These are phyloP conservation scores for Camelus dromedarius DNA, from an alignment of 2,113 vertebrate species.

Conservation along the genomic window DNA sequence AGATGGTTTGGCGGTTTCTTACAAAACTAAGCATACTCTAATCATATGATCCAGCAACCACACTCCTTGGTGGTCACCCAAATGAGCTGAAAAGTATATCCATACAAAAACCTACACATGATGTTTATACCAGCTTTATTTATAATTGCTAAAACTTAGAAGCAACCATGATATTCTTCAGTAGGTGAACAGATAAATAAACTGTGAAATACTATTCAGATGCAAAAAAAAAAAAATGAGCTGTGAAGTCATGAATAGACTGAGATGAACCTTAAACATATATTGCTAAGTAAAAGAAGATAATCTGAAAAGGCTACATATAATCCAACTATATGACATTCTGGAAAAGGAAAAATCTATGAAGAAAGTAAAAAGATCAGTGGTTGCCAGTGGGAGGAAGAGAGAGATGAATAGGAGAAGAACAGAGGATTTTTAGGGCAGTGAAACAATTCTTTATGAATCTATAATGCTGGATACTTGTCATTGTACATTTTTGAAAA, in stretches of 20 bases:
- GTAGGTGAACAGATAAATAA: not conserved
- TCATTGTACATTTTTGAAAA: not conserved
- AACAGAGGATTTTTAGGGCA: not conserved
- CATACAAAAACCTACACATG: not conserved
- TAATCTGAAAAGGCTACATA: not conserved
- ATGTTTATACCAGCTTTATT: not conserved
- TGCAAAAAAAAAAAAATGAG: not conserved
- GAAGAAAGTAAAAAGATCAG: not conserved
- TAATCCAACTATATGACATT: not conserved
- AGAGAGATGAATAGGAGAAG: not conserved
- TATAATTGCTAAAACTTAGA: not conserved
- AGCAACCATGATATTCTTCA: not conserved
- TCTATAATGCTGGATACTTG: not conserved
- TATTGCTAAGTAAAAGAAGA: not conserved
- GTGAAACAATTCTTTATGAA: not conserved
- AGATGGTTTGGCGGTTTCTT: not conserved
- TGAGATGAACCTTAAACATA: not conserved
- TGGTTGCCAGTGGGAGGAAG: not conserved
- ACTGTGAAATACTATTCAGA: not conserved
- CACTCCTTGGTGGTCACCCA: not conserved
- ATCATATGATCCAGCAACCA: not conserved
- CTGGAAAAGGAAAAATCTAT: not conserved
- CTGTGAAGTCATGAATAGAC: not conserved
- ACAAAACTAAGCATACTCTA: not conserved
- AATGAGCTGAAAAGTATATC: not conserved